phyloP scores from a whole-genome alignment of 2,113 vertebrate species.

The Butorides virescens region DNA sequence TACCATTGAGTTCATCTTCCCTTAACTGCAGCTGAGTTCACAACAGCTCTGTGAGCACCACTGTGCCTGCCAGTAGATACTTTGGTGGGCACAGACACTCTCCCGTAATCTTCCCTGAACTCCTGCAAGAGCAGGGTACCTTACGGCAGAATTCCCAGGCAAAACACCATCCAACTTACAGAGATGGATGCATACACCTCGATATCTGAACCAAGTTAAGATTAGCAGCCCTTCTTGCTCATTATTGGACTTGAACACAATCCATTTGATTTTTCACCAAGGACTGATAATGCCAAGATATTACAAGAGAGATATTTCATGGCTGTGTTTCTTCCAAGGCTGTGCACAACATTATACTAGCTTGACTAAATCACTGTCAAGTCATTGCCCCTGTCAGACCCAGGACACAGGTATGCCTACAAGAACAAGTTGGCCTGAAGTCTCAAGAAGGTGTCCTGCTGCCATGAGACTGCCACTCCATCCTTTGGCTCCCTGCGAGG shows the following conservation, averaged over 20 bases:
- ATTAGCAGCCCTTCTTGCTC: neutral
- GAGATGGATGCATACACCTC: neutral
- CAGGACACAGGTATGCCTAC: neutral
- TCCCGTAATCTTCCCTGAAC: fast-evolving
- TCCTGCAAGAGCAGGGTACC: fast-evolving
- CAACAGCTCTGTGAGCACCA: neutral
- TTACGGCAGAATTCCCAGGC: neutral
- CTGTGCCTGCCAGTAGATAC: neutral
- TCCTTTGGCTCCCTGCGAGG: fast-evolving
- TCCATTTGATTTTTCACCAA: neutral
- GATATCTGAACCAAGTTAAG: neutral
- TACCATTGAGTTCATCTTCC: neutral
- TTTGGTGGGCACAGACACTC: neutral
- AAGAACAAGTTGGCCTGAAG: neutral
- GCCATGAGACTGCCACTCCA: neutral
- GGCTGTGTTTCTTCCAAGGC: neutral
- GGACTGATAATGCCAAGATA: neutral
- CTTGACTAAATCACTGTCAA: neutral
- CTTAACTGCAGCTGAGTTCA: neutral
- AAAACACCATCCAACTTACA: neutral
- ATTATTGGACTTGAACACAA: neutral
- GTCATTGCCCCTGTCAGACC: neutral
- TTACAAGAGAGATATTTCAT: neutral
- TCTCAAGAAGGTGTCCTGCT: neutral
- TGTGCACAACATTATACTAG: neutral